Conservation (phyloP, 2,113 vertebrate species). For the Arothron firmamentum region DNA sequence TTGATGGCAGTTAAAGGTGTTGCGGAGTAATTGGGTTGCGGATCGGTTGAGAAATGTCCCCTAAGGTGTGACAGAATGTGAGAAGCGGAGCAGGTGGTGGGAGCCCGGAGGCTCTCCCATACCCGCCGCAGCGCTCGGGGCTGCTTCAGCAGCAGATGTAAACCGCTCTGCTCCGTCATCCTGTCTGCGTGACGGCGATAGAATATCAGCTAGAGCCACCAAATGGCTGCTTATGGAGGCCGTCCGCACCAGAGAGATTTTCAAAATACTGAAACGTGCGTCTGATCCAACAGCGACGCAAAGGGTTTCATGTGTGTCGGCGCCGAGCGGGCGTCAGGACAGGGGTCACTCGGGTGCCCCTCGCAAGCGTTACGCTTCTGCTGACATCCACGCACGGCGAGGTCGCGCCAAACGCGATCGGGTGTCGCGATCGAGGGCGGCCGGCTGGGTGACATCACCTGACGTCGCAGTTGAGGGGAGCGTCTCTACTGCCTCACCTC, state of each 20-base stretch:
- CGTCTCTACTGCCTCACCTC: too few species aligned
- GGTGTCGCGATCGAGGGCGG: conserved; percentile 58
- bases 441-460: conserved; percentile 44
- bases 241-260: too few species aligned
- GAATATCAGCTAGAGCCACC: too few species aligned
- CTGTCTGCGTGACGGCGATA: conserved; percentile 31
- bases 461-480: conserved; percentile 29
- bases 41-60: conserved; percentile 64
- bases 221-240: too few species aligned
- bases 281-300: too few species aligned
- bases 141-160: conserved; percentile 45
- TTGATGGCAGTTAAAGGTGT: conserved; percentile 69
- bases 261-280: too few species aligned
- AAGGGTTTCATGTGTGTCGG: conserved; percentile 4
- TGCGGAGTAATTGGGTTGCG: conserved; percentile 68
- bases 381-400: conserved; percentile 68
- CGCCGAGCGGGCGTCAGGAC: conserved; percentile 48
- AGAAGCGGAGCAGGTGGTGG: conserved; percentile 69
- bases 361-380: conserved; percentile 77
- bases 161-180: conserved; percentile 29
- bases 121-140: conserved; percentile 24
- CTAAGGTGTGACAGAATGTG: conserved; percentile 73
- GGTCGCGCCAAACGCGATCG: conserved; percentile 63
- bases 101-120: conserved; percentile 57
- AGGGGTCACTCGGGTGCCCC: conserved; percentile 55